Base-by-base conservation (phyloP, 2,797 vertebrate genomes). In the Argya squamiceps region DNA sequence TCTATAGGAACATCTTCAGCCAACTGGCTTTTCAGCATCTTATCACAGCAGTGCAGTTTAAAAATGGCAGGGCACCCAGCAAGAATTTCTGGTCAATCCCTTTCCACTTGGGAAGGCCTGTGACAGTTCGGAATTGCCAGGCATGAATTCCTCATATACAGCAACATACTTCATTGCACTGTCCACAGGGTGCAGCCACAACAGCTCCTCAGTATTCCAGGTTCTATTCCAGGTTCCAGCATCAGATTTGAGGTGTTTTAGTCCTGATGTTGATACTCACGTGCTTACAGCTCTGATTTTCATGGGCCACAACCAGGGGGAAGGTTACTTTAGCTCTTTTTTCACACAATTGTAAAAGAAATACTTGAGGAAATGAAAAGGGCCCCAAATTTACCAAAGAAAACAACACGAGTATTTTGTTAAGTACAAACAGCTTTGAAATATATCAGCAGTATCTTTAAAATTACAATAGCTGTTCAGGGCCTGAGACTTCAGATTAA, bases 381-480 rank as follows among this genome's bases (percentile, higher is more conserved):
- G 22, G 18, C 6, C n/a, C 2, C 32, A 88, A 64, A 89, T 81
- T 84, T 75, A 73, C 50, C 41, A 34, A 88, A 74, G 34, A 83
- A 84, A 91, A 74, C 44, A 91, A 30, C 15, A 14, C 10, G 12
- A 50, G 36, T 68, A 63, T 73, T 90, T 88, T 37, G 49, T 39
- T 81, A 80, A 85, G 65, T 29, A 91, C 63, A 92, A 92, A 92
- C 16, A 78, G 39, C 17, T 30, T 68, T 65, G 62, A 96, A 91
- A 93, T 17, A 16, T 81, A 96, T 92, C 95, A 88, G 65, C 19
- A 19, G 32, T 44, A 92, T 93, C 91, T 94, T 93, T 75, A 62
- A 91, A 96, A 92, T 81, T 84, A 88, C 58, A 90, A 89, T 89
- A 84, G 80, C 46, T 92, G 67, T 87, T 92, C 70, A 76, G 46